A percentile compares a stretch with the other conserved stretches of the same genome.
Evolutionary conservation across 2,113 vertebrate species (phyloP).

Genomic region (Strix aluco): DNA sequence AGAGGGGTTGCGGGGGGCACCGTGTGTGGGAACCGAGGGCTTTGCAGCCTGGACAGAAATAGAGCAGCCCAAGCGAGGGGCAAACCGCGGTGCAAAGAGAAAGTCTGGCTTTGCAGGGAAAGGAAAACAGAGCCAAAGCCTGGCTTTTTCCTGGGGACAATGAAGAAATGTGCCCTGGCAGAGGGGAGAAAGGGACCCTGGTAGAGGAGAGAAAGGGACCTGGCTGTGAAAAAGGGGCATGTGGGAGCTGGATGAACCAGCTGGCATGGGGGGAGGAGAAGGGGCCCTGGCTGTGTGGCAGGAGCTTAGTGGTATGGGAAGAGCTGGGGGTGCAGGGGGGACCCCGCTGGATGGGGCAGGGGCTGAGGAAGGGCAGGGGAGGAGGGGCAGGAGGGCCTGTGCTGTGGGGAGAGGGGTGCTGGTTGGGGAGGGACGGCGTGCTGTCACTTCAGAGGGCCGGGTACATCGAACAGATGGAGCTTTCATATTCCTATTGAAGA

Average conservation of each 20-base stretch:
- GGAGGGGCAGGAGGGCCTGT: background rate
- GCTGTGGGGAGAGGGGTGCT: background rate
- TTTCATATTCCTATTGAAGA: conserved; percentile 72
- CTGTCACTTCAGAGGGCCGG: conserved; percentile 48
- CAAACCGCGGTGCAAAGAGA: background rate
- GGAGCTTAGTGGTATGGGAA: accelerated
- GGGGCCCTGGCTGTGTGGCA: background rate
- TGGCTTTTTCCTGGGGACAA: background rate
- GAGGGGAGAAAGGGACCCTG: background rate
- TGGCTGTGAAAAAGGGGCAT: accelerated
- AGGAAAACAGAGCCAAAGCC: background rate
- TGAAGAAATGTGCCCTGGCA: background rate
- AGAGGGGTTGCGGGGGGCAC: background rate
- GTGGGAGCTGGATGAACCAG: background rate
- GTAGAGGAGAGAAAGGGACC: background rate
- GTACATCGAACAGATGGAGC: conserved; percentile 62
- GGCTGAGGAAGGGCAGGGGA: background rate
- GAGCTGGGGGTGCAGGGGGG: background rate
- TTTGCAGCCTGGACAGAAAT: background rate
- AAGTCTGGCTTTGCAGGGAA: background rate
- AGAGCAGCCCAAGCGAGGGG: background rate
- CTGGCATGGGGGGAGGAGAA: background rate
- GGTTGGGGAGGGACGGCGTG: background rate
- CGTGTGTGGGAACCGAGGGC: background rate
- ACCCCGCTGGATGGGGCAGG: background rate